A percentile compares a stretch with the other conserved stretches of the same genome.
Conservation (phyloP, 2,888 invertebrate species). For the Esperia sulphurella region DNA sequence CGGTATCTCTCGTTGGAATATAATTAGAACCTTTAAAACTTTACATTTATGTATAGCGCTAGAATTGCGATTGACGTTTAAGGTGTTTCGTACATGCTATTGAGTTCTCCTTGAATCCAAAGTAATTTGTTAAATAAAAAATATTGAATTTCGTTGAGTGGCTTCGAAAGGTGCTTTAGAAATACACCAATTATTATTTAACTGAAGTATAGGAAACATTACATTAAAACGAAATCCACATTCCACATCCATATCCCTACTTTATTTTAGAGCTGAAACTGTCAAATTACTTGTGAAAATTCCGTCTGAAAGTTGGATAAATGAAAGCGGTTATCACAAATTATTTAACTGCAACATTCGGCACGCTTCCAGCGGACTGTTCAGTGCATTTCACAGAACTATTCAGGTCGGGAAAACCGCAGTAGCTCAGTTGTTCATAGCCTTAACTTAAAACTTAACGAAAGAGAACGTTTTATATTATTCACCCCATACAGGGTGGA, state of each 20-base stretch:
- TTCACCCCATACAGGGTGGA: too few relatives aligned
- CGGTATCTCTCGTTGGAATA: slow-evolving; percentile 36
- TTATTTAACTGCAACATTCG: slow-evolving; percentile 72
- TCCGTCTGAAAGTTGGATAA: slow-evolving; percentile 58
- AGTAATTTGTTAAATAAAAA: neutral
- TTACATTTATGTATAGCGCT: slow-evolving; percentile 1
- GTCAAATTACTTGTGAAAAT: slow-evolving; percentile 50
- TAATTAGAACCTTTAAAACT: slow-evolving; percentile 40
- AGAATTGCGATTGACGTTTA: slow-evolving; percentile 3
- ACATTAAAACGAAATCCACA: too few relatives aligned
- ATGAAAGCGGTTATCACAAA: slow-evolving; percentile 71
- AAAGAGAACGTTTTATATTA: slow-evolving; percentile 15
- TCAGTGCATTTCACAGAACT: slow-evolving; percentile 65
- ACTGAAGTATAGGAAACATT: too few relatives aligned
- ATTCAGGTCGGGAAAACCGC: slow-evolving; percentile 71
- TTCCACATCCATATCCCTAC: neutral
- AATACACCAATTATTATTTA: too few relatives aligned
- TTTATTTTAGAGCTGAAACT: slow-evolving; percentile 28
- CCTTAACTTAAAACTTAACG: slow-evolving; percentile 45
- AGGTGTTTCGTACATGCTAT: neutral
- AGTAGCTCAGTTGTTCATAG: slow-evolving; percentile 60
- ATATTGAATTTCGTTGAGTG: neutral
- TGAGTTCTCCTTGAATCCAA: neutral
- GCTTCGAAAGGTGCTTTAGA: too few relatives aligned
- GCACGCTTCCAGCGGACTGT: slow-evolving; percentile 63